These are phyloP conservation scores for Melanostigma gelatinosum DNA, from an alignment of 2,113 vertebrate species.

Conservation along the genomic window DNA sequence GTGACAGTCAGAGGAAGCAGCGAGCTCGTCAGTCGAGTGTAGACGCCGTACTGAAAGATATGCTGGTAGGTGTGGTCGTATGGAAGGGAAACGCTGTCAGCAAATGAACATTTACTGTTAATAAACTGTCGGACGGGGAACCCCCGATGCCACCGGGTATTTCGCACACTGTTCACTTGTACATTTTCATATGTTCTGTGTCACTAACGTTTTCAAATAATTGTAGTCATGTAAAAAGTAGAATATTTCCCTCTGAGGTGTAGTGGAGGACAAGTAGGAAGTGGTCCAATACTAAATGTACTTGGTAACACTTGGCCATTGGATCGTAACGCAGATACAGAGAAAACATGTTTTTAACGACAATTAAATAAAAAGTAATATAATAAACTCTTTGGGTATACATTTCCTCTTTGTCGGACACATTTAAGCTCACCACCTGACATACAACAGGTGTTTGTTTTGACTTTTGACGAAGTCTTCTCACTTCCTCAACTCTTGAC, in stretches of 20 bases:
- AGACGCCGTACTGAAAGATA: slow-evolving; percentile 77
- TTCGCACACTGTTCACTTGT: background rate
- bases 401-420: background rate
- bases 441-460: background rate
- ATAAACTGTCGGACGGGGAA: background rate
- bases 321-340: background rate
- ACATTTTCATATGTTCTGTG: background rate
- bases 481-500: slow-evolving; percentile 1
- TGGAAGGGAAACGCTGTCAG: slow-evolving; percentile 77
- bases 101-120: background rate
- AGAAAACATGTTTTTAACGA: background rate
- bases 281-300: background rate
- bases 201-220: background rate
- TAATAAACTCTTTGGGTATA: background rate
- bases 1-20: slow-evolving; percentile 76
- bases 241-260: background rate
- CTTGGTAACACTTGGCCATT: background rate
- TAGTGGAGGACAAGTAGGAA: background rate
- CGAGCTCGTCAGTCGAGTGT: slow-evolving; percentile 74
- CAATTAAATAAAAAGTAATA: background rate
- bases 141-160: background rate
- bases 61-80: slow-evolving; percentile 82
- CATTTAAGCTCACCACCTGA: background rate
- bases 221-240: background rate
- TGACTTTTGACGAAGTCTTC: background rate